Conservation (phyloP, 2,888 invertebrate species). For the Drosophila anomalata region DNA sequence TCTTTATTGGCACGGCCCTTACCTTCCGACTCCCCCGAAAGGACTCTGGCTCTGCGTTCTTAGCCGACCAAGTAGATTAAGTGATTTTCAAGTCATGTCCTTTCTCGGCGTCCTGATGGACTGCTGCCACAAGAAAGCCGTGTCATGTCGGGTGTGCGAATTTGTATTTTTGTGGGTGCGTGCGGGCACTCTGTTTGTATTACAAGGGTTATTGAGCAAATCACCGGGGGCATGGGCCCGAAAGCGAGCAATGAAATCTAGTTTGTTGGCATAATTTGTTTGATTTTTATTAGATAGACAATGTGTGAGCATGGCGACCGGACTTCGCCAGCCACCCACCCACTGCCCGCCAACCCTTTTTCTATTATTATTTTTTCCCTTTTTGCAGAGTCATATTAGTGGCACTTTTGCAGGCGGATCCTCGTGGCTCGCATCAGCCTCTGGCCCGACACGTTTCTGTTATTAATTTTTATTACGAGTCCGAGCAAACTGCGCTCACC, state of each 20-base stretch:
- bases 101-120: conserved; percentile 70
- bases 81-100: conserved; percentile 82
- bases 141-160: conserved; percentile 48
- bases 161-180: conserved; percentile 45
- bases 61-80: conserved; percentile 75
- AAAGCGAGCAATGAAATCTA: conserved; percentile 68
- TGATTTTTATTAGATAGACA: conserved; percentile 80
- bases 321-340: conserved; percentile 6
- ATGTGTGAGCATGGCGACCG: conserved; percentile 45
- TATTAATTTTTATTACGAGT: conserved; percentile 81
- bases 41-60: conserved; percentile 39
- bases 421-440: conserved; percentile 26
- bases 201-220: conserved; percentile 83
- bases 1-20: conserved; percentile 37
- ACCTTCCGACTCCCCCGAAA: not conserved
- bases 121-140: conserved; percentile 68
- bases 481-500: conserved; percentile 70
- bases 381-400: conserved; percentile 79
- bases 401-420: conserved; percentile 15
- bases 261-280: conserved; percentile 82
- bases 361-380: conserved; percentile 35
- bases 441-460: conserved; percentile 76
- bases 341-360: not conserved
- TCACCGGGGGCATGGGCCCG: conserved; percentile 66
- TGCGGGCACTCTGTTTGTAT: conserved; percentile 66